Evolutionary conservation across 2,888 invertebrate genomes (phyloP), one percentile per base, ranked within the genome.

Genomic region (Drosophila conformis): DNA sequence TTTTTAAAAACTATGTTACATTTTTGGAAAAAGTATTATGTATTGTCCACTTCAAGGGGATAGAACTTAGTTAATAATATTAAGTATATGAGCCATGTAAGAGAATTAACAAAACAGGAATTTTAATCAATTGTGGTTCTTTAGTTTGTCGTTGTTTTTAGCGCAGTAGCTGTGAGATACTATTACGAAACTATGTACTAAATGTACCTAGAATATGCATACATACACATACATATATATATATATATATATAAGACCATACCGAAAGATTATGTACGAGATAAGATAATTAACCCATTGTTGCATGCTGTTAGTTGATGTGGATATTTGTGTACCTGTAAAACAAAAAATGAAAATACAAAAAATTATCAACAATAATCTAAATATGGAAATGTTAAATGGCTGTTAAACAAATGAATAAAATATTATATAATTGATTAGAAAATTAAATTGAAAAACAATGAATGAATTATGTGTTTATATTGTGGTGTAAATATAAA

Each of bases 131-230:
- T 73, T 71, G 69, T 82, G 82, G 85, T 73, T 74, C 60, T 82
- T 79, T 21, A 57, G 63, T 75, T 80, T 80, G 38, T 69, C 73
- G 81, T 87, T 77, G 72, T 81, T 73, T 77, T 88, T 86, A 90
- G 82, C 82, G 87, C 85, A 77, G 88, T 87, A 87, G 87, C 89
- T 87, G 87, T 87, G 90, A 86, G 51, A 76, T 66, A 72, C 60
- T 66, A 73, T 81, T 80, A 78, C 59, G 61, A 69, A 79, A 61
- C 56, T 56, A 75, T 48, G 53, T 59, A 59, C 57, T 35, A 69
- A 52, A 51, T 64, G 67, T 70, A 80, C 68, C 60, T 73, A 73
- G 62, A 61, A 38, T 33, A 33, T 33, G 21, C 52, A 52, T 52
- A n/a, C 7, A 36, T 40, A 2, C 51, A 46, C 21, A 42, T 1